Evolutionary conservation across 2,113 vertebrate species (phyloP).

Genomic region (Scopus umbretta): DNA sequence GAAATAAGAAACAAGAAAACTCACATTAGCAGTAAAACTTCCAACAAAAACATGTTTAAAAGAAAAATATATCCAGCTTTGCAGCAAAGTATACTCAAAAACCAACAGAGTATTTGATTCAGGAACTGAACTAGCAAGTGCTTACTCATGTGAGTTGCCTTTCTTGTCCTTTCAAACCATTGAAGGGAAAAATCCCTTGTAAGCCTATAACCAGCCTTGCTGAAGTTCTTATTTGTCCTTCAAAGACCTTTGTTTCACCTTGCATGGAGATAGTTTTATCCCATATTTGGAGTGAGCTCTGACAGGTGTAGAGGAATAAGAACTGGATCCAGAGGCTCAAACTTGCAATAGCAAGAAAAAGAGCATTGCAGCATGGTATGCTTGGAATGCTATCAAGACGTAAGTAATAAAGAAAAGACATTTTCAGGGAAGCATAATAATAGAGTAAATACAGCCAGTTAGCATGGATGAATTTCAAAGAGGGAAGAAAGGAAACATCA

Average conservation of each 20-base stretch:
- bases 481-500: constrained; percentile 59
- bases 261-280: neutral
- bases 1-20: neutral
- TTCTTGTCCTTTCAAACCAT: neutral
- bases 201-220: neutral
- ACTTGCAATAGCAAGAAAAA: constrained; percentile 2
- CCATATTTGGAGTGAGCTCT: neutral
- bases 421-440: constrained; percentile 59
- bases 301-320: neutral
- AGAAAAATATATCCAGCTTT: neutral
- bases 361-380: neutral
- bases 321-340: neutral
- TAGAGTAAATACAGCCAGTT: constrained; percentile 55
- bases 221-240: neutral
- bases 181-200: neutral
- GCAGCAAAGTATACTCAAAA: neutral
- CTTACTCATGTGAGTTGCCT: neutral
- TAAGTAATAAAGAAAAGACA: constrained; percentile 53
- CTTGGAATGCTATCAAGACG: constrained; percentile 49
- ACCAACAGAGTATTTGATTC: neutral
- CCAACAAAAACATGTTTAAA: neutral
- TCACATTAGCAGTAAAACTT: neutral
- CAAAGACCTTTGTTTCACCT: neutral
- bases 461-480: constrained; percentile 63
- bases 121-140: neutral